A percentile compares a stretch with the other conserved stretches of the same genome.
phyloP scores from a whole-genome alignment of 2,113 vertebrate genomes.

The Clarias batrachus region DNA sequence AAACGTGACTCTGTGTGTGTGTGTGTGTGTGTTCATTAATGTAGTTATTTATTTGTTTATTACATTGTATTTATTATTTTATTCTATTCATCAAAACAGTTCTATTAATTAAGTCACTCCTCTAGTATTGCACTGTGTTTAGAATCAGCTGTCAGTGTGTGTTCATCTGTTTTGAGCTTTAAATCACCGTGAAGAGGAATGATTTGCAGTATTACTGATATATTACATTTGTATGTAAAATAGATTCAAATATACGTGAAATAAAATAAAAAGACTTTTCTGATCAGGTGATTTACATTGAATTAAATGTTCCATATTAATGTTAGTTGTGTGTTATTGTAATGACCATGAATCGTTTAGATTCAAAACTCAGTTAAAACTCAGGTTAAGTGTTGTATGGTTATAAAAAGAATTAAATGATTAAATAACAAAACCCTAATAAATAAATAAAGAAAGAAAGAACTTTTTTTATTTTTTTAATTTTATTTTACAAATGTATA shows the following conservation, averaged over 20 bases:
- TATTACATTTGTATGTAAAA: no score
- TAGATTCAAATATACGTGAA: background rate
- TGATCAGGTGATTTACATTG: background rate
- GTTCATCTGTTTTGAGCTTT: background rate
- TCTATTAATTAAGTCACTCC: background rate
- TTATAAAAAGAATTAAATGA: background rate
- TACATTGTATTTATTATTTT: background rate
- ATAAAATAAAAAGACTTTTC: background rate
- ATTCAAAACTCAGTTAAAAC: background rate
- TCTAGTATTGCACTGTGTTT: background rate
- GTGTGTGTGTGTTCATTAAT: background rate
- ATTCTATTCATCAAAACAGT: background rate
- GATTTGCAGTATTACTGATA: background rate
- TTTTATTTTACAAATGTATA: background rate
- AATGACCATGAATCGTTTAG: background rate
- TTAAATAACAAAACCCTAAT: background rate
- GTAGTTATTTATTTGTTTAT: background rate
- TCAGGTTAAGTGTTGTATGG: background rate
- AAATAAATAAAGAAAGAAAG: background rate
- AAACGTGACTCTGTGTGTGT: background rate
- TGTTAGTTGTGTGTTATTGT: background rate
- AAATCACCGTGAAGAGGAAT: background rate
- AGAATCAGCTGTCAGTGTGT: background rate
- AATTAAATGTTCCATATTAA: background rate
- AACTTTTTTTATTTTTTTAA: no score